Percentiles rank a stretch among this genome's conserved stretches.
Conservation (phyloP, 2,797 vertebrate species). For the Myripristis jacobus region DNA sequence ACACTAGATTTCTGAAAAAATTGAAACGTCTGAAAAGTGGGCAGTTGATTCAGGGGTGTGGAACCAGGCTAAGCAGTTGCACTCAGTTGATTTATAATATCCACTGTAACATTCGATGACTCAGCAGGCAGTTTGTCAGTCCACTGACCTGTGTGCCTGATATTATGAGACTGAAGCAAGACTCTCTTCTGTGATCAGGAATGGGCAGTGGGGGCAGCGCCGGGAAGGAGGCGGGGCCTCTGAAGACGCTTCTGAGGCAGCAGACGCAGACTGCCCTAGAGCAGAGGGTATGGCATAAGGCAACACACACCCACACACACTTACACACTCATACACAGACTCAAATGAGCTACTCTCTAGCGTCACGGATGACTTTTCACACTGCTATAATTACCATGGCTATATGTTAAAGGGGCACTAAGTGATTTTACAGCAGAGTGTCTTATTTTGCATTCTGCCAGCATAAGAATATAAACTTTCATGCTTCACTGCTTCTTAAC, state of each 20-base stretch:
- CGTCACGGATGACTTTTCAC: conserved; percentile 27
- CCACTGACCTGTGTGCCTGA: conserved; percentile 21
- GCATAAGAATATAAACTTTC: too few species aligned
- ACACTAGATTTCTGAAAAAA: too few species aligned
- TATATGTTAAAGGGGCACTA: conserved; percentile 16
- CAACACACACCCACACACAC: conserved; percentile 5
- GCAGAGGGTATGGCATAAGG: conserved; percentile 94
- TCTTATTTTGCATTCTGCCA: too few species aligned
- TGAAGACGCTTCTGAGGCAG: conserved; percentile 96
- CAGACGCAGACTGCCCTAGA: conserved; percentile 97
- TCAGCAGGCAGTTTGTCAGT: conserved; percentile 18
- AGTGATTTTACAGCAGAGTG: too few species aligned
- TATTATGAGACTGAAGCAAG: conserved; percentile 39
- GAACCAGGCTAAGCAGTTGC: conserved; percentile 5
- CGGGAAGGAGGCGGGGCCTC: conserved; percentile 95
- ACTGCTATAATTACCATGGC: conserved; percentile 22
- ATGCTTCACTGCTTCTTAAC: too few species aligned
- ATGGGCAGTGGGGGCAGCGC: conserved; percentile 98
- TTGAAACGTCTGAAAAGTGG: too few species aligned
- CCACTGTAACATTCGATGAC: conserved; percentile 5
- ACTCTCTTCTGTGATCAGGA: conserved; percentile 83
- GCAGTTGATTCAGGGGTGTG: too few species aligned
- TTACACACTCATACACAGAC: conserved; percentile 12
- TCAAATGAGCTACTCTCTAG: background rate
- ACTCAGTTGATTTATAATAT: conserved; percentile 21